These are phyloP conservation scores for Planiliza haematocheilus DNA, from an alignment of 2,113 vertebrate genomes.

Conservation along the genomic window DNA sequence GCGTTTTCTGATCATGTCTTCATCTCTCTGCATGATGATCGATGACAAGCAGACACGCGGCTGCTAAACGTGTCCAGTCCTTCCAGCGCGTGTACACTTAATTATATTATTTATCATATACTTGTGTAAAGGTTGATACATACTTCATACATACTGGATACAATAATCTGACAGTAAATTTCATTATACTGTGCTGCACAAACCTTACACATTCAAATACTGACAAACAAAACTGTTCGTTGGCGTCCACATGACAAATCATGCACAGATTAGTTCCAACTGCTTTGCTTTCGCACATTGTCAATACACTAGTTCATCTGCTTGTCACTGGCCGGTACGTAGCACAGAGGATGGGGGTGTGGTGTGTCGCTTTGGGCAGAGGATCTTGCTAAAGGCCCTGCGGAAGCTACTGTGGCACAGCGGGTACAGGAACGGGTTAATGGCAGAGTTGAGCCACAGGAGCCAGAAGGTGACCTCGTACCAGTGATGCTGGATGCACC, in stretches of 20 bases:
- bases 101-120: neutral
- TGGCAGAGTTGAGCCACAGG: conserved; percentile 89
- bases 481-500: conserved; percentile 69
- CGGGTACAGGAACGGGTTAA: conserved; percentile 90
- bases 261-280: conserved; percentile 3
- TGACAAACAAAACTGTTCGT: conserved; percentile 5
- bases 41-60: too few species aligned
- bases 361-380: conserved; percentile 69
- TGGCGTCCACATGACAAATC: conserved; percentile 5
- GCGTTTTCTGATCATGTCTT: neutral
- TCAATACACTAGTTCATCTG: conserved; percentile 9
- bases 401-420: conserved; percentile 88
- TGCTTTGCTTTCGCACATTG: conserved; percentile 27
- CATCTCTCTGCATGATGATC: too few species aligned
- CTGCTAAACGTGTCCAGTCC: neutral
- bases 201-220: conserved; percentile 31
- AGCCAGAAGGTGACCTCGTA: conserved; percentile 91
- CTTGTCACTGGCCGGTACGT: conserved; percentile 56
- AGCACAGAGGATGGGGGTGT: conserved; percentile 64
- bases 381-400: conserved; percentile 84
- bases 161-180: neutral
- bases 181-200: conserved; percentile 2
- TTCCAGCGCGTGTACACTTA: neutral
- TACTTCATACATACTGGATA: neutral
- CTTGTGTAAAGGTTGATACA: neutral